These are phyloP conservation scores for Solenodon paradoxus DNA, from an alignment of 2,113 vertebrate genomes.

Conservation along the genomic window DNA sequence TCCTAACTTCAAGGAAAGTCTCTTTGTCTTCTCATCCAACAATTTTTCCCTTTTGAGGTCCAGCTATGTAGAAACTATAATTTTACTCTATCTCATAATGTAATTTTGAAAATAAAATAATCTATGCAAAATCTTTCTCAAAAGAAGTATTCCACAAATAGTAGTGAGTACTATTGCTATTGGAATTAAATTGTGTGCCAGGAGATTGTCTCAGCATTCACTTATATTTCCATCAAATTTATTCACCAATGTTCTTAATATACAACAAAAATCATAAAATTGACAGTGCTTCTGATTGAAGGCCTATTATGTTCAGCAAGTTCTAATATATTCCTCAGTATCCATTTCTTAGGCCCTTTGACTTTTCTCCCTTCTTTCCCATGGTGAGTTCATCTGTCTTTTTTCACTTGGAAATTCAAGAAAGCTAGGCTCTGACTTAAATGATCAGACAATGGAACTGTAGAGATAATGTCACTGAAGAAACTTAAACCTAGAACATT, in stretches of 20 bases:
- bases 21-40: neutral
- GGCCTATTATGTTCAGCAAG: neutral
- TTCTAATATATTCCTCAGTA: neutral
- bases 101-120: neutral
- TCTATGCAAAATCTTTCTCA: neutral
- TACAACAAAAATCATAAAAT: neutral
- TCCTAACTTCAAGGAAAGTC: neutral
- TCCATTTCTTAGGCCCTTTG: neutral
- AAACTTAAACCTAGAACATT: neutral
- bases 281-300: neutral
- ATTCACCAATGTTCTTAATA: neutral
- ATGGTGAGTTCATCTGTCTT: neutral
- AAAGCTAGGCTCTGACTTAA: neutral
- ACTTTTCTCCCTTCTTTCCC: neutral
- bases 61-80: neutral
- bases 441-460: neutral
- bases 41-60: neutral
- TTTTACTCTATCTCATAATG: neutral
- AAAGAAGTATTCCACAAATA: neutral
- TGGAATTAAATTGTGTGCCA: neutral
- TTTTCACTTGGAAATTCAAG: neutral
- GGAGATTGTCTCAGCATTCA: neutral
- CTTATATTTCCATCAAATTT: neutral
- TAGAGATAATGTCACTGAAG: neutral
- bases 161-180: neutral